Base-by-base conservation (phyloP, 1,140 invertebrate genomes). In the Drosophila nannoptera region DNA sequence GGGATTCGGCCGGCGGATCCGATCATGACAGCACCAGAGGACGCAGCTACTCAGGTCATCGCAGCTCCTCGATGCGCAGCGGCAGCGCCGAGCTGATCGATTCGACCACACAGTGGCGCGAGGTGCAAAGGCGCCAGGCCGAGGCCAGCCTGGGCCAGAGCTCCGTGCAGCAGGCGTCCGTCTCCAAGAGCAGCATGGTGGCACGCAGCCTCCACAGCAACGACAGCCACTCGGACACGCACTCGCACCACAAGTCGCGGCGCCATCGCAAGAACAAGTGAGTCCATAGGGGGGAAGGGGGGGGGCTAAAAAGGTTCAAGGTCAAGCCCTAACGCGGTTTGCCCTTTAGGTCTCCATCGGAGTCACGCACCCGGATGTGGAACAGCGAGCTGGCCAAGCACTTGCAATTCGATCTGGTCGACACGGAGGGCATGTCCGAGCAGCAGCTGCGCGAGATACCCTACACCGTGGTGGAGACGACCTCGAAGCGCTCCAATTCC, bases 361-460 rank as follows among this genome's bases (percentile, higher is more conserved):
- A 93, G 45, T 90, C 90, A 1, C 91, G 92, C 52, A 90, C 87
- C 35, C 92, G 93, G 81, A 91, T 92, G 53, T 91, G 91, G 78
- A 90, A 95, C 35, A 94, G 93, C 73, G 95, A 96, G 90, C 87
- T 96, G 65, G 93, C 93, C 69, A 92, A 93, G 89, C 96, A 98
- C 90, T 91, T 98, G 75, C 95, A 98, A 88, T 98, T 97, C 90
- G 93, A 95, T 82, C 91, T 98, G 75, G 93, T 98, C 50, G 96
- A 98, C 73, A 97, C 96, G 0, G 92, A 93, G 14, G 96, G 95
- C 38, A 95, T 98, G 94, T 95, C 94, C 48, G 95, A 96, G 76
- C 94, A 95, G 68, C 96, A 98, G 87, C 91, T 97, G 4, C 92
- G 94, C 73, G 96, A 98, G 89, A 98, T 98, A 74, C 95, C 97